Evolutionary conservation across 2,888 invertebrate species (phyloP).

Genomic region (Yponomeuta evonymella): DNA sequence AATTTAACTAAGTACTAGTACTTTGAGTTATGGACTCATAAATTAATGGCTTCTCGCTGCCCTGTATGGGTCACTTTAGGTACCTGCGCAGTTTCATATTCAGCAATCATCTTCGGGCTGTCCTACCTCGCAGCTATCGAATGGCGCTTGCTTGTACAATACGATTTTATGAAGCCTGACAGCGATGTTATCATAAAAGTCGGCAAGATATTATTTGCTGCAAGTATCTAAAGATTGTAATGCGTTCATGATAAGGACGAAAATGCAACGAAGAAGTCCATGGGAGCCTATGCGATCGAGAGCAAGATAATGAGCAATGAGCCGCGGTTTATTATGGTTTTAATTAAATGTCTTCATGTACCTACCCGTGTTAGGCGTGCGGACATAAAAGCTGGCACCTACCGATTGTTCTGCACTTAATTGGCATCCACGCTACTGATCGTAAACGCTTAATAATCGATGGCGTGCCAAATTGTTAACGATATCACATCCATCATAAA

Average conservation of each 20-base stretch:
- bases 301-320: constrained; percentile 32
- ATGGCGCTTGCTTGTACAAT: background rate
- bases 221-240: background rate
- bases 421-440: constrained; percentile 38
- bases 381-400: constrained; percentile 14
- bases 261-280: background rate
- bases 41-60: background rate
- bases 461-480: constrained; percentile 5
- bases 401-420: constrained; percentile 26
- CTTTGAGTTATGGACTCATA: constrained; percentile 8
- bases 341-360: constrained; percentile 40
- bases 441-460: constrained; percentile 19
- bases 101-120: background rate
- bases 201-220: constrained; percentile 16
- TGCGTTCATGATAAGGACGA: background rate
- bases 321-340: constrained; percentile 33
- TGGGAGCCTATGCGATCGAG: constrained; percentile 28
- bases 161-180: constrained; percentile 8
- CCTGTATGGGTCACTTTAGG: background rate
- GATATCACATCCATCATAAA: background rate
- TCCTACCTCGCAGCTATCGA: background rate
- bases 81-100: background rate
- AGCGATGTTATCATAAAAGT: constrained; percentile 32
- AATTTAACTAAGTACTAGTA: constrained; percentile 1
- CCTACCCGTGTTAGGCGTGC: background rate